Conservation (phyloP, 2,797 vertebrate genomes). For the Lithobates pipiens region DNA sequence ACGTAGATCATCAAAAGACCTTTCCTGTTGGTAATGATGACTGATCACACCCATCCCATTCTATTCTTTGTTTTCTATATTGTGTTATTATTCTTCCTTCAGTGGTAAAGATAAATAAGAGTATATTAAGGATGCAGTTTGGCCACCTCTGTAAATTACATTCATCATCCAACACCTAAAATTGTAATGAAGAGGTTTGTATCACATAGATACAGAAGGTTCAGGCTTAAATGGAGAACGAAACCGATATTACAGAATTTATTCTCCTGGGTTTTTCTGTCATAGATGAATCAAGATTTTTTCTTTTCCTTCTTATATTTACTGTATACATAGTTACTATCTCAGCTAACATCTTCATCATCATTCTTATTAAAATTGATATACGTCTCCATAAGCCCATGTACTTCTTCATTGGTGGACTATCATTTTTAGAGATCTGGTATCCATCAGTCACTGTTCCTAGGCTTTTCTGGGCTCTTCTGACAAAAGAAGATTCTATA, state of each 20-base stretch:
- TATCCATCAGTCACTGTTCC: slow-evolving; percentile 48
- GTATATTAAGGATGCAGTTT: neutral
- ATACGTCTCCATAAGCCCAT: slow-evolving; percentile 40
- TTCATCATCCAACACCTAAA: no score
- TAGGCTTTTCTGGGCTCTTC: slow-evolving; percentile 23
- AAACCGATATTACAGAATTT: neutral
- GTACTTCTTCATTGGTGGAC: slow-evolving; percentile 44
- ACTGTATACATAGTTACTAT: slow-evolving; percentile 28
- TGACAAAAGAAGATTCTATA: slow-evolving; percentile 13
- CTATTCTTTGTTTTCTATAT: no score
- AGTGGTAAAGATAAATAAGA: no score
- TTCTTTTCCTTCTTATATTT: slow-evolving; percentile 17
- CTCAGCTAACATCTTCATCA: slow-evolving; percentile 29
- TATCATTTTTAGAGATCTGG: slow-evolving; percentile 52
- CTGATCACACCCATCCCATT: no score
- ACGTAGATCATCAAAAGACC: no score
- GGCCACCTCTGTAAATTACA: neutral
- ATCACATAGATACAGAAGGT: no score
- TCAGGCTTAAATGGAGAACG: slow-evolving; percentile 7
- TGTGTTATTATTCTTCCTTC: no score
- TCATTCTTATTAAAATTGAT: slow-evolving; percentile 6
- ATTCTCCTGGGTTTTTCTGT: slow-evolving; percentile 28
- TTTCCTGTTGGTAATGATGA: no score
- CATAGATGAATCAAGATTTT: neutral
- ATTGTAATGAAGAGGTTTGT: no score